A percentile compares a stretch with the other conserved stretches of the same genome.
Evolutionary conservation across 2,113 vertebrate genomes (phyloP).

Genomic region (Myrmecophaga tridactyla): DNA sequence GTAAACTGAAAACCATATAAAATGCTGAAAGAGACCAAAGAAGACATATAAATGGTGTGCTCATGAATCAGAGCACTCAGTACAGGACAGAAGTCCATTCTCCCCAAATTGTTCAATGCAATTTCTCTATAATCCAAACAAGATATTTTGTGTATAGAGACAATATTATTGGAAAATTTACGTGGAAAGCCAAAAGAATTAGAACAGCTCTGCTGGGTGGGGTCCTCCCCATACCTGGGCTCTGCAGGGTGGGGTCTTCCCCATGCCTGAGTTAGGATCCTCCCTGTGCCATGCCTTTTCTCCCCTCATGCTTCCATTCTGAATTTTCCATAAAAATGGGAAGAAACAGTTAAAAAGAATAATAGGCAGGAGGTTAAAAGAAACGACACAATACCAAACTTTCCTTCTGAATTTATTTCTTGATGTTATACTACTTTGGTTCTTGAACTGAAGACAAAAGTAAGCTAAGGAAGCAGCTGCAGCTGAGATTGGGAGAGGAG

Average conservation of each 20-base stretch:
- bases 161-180: not conserved
- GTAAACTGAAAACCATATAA: not conserved
- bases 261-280: no score
- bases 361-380: not conserved
- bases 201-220: no score
- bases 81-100: not conserved
- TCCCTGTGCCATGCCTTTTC: not conserved
- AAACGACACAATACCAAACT: no score
- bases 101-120: no score
- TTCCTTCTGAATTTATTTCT: conserved; percentile 34
- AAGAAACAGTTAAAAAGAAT: not conserved
- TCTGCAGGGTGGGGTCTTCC: no score
- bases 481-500: not conserved
- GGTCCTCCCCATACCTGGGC: no score
- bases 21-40: not conserved
- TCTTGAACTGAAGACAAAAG: not conserved
- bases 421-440: not conserved
- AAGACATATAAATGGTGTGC: not conserved
- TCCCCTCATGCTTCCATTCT: not conserved
- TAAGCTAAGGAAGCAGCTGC: not conserved
- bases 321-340: not conserved
- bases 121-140: no score
- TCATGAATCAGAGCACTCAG: not conserved
- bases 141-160: no score
- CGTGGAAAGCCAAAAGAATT: not conserved